These are phyloP conservation scores for Drosophila subobscura DNA, from an alignment of 1,140 invertebrate genomes.

Conservation along the genomic window DNA sequence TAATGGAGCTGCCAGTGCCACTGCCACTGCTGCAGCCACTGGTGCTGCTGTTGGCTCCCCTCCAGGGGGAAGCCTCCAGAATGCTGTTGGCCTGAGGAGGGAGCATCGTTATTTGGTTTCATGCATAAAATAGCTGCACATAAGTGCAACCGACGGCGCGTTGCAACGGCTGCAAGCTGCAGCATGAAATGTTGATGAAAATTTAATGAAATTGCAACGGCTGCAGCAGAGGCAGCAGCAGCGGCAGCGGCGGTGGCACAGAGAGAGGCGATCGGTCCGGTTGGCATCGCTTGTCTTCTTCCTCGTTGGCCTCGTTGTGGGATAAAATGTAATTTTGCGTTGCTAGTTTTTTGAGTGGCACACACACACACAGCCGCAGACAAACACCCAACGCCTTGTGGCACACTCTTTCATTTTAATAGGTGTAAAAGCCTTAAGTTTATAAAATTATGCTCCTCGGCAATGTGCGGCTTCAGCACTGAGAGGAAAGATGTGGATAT, in stretches of 20 bases:
- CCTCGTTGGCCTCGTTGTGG: conserved; percentile 40
- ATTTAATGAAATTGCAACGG: conserved; percentile 66
- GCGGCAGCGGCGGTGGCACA: conserved; percentile 7
- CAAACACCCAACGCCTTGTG: conserved; percentile 1
- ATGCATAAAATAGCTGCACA: conserved; percentile 78
- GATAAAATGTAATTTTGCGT: conserved; percentile 70
- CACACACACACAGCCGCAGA: conserved; percentile 17
- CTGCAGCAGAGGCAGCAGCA: conserved; percentile 1
- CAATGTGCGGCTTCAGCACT: conserved; percentile 28
- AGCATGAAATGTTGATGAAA: conserved; percentile 52
- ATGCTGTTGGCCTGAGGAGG: conserved; percentile 26
- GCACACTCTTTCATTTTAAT: conserved; percentile 49
- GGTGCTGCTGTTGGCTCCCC: neutral
- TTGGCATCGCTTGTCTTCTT: conserved; percentile 9
- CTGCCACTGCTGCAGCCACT: neutral
- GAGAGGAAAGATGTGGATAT: neutral
- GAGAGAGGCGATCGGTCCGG: neutral
- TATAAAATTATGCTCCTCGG: conserved; percentile 68
- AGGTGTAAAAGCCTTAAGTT: conserved; percentile 70
- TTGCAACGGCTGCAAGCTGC: conserved; percentile 32
- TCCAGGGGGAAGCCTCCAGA: conserved; percentile 54
- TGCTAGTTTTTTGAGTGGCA: conserved; percentile 69
- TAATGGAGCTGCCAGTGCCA: conserved; percentile 42
- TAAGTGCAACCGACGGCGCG: conserved; percentile 48
- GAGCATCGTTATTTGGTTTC: conserved; percentile 70